Conservation (phyloP, 1,140 invertebrate genomes). For the Anagrus nilaparvatae region DNA sequence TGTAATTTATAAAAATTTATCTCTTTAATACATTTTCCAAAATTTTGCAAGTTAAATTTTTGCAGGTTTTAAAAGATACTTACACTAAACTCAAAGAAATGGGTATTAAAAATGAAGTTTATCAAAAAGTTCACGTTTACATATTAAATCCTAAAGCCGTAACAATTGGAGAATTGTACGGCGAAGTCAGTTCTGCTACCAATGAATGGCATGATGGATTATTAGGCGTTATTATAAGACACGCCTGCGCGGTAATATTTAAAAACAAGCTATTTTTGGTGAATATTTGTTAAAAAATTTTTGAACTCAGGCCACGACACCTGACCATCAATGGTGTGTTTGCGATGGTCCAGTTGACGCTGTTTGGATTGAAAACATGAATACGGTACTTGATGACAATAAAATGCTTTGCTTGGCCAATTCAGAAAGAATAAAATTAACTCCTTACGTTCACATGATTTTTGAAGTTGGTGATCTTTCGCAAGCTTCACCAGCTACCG, state of each 20-base stretch:
- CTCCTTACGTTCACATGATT: constrained; percentile 70
- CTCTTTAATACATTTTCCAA: not conserved
- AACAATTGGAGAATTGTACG: constrained; percentile 80
- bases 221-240: constrained; percentile 60
- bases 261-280: not conserved
- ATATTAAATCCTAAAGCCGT: constrained; percentile 83
- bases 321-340: constrained; percentile 72
- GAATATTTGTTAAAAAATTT: not conserved
- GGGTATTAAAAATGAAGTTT: constrained; percentile 45
- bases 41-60: constrained; percentile 4
- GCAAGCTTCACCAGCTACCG: constrained; percentile 81
- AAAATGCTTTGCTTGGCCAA: constrained; percentile 84
- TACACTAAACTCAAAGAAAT: constrained; percentile 50
- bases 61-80: constrained; percentile 55
- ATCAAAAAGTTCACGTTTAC: constrained; percentile 54
- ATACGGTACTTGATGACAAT: constrained; percentile 87
- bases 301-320: constrained; percentile 34
- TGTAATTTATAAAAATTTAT: constrained; percentile 33
- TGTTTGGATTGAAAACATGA: constrained; percentile 93
- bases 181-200: constrained; percentile 72
- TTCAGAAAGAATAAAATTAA: constrained; percentile 83
- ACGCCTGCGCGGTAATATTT: constrained; percentile 50
- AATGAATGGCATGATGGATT: constrained; percentile 85
- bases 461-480: constrained; percentile 84
- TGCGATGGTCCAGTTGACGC: constrained; percentile 90